Base-by-base conservation (phyloP, 2,888 invertebrate genomes). In the Diabrotica balteata region DNA sequence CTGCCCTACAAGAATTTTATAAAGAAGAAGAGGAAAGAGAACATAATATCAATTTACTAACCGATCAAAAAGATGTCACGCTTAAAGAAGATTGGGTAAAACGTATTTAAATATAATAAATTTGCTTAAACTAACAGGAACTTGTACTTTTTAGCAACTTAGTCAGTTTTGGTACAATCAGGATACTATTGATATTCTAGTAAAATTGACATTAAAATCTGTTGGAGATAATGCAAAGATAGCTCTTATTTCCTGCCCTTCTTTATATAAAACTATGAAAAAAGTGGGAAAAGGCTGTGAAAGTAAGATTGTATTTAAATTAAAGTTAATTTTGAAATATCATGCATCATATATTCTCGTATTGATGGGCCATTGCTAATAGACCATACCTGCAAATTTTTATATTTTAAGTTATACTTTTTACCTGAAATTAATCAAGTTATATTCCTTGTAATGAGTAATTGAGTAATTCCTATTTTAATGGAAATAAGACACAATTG, bases 111-210 rank as follows among this genome's bases (percentile, higher is more conserved):
- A 11, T n/a, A 43, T 59, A 6, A 44, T 17, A 58, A 54, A 46
- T 47, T 8, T 4, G 7, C 7, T 50, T 8, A 7, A 54, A 45
- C 51, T 5, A 11, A 8, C 46, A 10, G 43, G 8, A 46, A 59
- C 11, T 51, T 58, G 4, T 61, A 51, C 42, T 50, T 76, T 87
- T 8, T 83, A 96, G 97, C 96, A 98, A 94, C 85, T 98, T 51
- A 97, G 97, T 80, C 98, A 98, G 84, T 98, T 98, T 86, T 98
- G 98, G 98, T 98, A 98, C 80, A 91, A 93, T 78, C 91, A 93
- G 51, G 82, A 86, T 4, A 98, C 98, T 0, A 91, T 94, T 52
- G 85, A 88, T 44, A 83, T 83, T 1, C 83, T 98, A n/a, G 90
- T 91, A 0, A 86, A 87, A 75, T 91, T 93, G 67, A 90, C 90